A percentile compares a stretch with the other conserved stretches of the same genome.
Evolutionary conservation across 2,113 vertebrate species (phyloP).

Genomic region (Clarias gariepinus): DNA sequence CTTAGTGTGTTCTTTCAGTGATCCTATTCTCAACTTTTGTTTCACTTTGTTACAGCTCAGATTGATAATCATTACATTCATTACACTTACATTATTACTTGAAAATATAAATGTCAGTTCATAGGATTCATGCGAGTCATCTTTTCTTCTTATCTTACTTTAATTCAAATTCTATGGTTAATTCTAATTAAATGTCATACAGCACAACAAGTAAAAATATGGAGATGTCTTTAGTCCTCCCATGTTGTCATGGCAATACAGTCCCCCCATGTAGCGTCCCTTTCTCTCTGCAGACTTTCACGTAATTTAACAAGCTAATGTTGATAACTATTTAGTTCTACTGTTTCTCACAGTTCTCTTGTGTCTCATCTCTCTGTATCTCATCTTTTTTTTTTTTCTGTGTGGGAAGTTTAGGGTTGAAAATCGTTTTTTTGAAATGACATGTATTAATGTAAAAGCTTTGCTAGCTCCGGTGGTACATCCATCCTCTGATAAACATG

Average conservation of each 20-base stretch:
- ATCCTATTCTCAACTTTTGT: background rate
- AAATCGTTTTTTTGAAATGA: background rate
- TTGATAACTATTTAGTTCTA: background rate
- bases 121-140: background rate
- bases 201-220: conserved; percentile 11
- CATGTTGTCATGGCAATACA: conserved; percentile 29
- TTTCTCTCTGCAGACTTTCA: conserved; percentile 11
- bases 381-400: background rate
- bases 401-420: conserved; percentile 1
- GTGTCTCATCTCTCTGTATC: background rate
- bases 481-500: conserved; percentile 40
- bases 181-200: background rate
- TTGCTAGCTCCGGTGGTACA: conserved; percentile 53
- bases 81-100: background rate
- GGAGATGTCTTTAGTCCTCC: background rate
- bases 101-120: background rate
- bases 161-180: background rate
- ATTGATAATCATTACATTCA: background rate
- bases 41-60: conserved; percentile 3
- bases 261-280: background rate
- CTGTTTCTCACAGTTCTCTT: conserved; percentile 13
- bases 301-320: background rate
- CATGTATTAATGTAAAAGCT: conserved; percentile 33
- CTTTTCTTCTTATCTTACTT: background rate
- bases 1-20: background rate